phyloP scores from a whole-genome alignment of 2,888 invertebrate genomes.

The Archips crataeganus region DNA sequence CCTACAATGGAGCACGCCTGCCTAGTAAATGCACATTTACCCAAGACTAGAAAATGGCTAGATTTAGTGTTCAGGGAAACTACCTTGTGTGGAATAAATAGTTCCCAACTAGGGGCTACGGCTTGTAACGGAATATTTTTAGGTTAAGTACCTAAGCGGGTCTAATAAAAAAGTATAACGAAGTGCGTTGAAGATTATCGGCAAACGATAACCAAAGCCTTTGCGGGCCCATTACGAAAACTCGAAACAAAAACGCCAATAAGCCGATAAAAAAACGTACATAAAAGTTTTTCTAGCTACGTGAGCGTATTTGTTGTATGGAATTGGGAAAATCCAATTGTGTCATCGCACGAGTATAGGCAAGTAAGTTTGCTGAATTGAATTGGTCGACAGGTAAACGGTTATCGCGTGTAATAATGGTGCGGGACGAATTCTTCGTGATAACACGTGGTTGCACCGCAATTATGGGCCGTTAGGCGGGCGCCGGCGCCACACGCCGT shows the following conservation, averaged over 20 bases:
- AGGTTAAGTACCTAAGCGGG: neutral
- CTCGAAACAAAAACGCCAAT: constrained; percentile 36
- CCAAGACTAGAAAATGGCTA: no score
- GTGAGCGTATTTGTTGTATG: constrained; percentile 49
- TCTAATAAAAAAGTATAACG: constrained; percentile 26
- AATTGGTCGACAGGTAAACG: constrained; percentile 71
- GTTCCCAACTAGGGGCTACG: neutral
- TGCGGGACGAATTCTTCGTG: constrained; percentile 60
- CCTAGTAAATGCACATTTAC: no score
- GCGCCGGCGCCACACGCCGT: constrained; percentile 50
- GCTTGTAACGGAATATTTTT: neutral
- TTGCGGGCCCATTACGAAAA: constrained; percentile 28
- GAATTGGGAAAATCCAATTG: constrained; percentile 75
- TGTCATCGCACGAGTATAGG: constrained; percentile 57
- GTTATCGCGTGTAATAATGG: constrained; percentile 69
- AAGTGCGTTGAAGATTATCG: constrained; percentile 25
- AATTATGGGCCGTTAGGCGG: constrained; percentile 68
- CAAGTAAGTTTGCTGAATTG: constrained; percentile 66
- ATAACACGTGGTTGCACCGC: constrained; percentile 61
- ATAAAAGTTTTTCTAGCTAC: constrained; percentile 39
- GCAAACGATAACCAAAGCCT: constrained; percentile 32
- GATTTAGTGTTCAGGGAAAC: neutral
- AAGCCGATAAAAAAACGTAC: constrained; percentile 35
- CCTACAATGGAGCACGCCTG: no score
- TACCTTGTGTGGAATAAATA: neutral